Base-by-base conservation (phyloP, 2,888 invertebrate genomes). In the Ochropleura plecta region DNA sequence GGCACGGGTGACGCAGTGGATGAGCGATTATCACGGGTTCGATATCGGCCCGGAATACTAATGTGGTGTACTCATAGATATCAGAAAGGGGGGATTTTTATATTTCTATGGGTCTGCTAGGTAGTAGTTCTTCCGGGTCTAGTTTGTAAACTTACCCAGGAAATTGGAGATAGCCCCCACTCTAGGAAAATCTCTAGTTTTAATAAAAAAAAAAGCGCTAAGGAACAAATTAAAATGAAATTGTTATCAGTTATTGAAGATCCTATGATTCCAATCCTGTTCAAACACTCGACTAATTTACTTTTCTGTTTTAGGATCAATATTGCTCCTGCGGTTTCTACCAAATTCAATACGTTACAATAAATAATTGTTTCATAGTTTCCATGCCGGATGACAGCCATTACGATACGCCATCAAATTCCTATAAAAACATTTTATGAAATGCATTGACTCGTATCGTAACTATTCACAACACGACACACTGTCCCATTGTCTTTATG, bases 401-500 rank as follows among this genome's bases (percentile, higher is more conserved):
- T 81, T 78, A 83, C n/a, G 60, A 76, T 74, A 49, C 42, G 62
- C 55, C 49, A 78, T 75, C 65, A 66, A 65, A 67, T 53, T 64
- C 14, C 40, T 55, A 63, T 63, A 71, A 46, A 53, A 74, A 75
- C 60, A 68, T 57, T 68, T 8, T 14, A 55, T 30, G n/a, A 62
- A 66, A 59, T 59, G 46, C 66, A 75, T 81, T 67, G 42, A 73
- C 42, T 62, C 12, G 68, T 57, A 46, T 62, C 12, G 66, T 60
- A 73, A 68, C 42, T 53, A 78, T 77, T 68, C 55, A 62, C 40
- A 46, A 71, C 63, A 83, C 51, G 20, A n/a, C 51, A 10, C n/a
- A 59, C 18, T 78, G 62, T 85, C 76, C 79, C 74, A 85, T 80
- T 87, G 83, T 82, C 30, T 65, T 46, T 66, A 51, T 59, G 51